Base-by-base conservation (phyloP, 92 coral and sea anemone species). In the Montipora capitata region DNA sequence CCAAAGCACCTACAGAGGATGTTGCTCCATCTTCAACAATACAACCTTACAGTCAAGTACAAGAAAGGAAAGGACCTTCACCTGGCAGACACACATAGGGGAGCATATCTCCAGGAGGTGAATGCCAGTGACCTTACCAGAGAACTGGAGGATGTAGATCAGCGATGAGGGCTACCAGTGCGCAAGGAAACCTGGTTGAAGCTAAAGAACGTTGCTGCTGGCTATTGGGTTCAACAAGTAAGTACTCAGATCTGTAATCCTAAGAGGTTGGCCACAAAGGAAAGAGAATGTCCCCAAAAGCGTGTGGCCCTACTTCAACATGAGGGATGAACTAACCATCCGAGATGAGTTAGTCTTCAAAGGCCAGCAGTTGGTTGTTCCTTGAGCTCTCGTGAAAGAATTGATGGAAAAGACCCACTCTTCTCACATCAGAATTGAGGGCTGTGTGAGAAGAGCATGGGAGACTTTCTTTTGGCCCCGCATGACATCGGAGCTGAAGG, bases 321-420 rank as follows among this genome's bases (percentile, higher is more conserved):
- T 12, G 65, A 12, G 18, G 15, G 65, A 59, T 59, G 91, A 72
- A 27, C 68, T 91, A 70, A 91, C 94, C 52, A 69, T 79, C 67
- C 94, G 76, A 66, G 88, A 91, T 66, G 94, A 85, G 44, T 78
- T 85, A 13, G 17, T 90, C 62, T 90, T 90, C 17, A 87, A 87
- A n/a, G 90, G 92, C 42, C 92, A 89, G 82, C 84, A 62, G 72
- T 68, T 89, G 75, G 0, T 12, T n/a, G 18, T 59, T 59, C 65
- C 65, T 12, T 4, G 16, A 59, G 65, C 18, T 59, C 15, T 59
- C 16, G 12, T 18, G 65, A 59, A 59, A 52, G 58, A 52, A 12
- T 12, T 52, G 13, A 52, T 52, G 58, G 58, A 52, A 52, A 52
- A 52, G 58, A 59, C 0, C 16, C 52, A 48, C 52, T 48, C 52